Evolutionary conservation across 2,797 vertebrate genomes (phyloP), one percentile per base, ranked within the genome.

Genomic region (Furcifer pardalis): DNA sequence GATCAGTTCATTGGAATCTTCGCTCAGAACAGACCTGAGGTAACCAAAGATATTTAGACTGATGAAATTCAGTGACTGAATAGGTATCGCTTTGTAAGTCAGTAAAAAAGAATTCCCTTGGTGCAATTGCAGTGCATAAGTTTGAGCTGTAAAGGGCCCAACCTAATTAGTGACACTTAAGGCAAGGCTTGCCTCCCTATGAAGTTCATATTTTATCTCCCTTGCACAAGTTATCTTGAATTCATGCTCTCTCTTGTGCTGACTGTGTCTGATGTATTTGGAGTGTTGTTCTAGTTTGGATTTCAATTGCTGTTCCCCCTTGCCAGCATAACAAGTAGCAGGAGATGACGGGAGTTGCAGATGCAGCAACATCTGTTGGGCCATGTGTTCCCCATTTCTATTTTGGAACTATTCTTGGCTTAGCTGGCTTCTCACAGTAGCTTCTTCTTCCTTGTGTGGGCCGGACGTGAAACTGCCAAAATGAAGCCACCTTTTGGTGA

Each of bases 21-120:
- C 82, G 93, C 98, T 73, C 98, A 99, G 91, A 99, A 99, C 95
- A 97, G 98, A 91, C 97, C 98, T 42, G 98, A 99, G 98, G 98
- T 99, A 96, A 91, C 10, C 46, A 52, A 77, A 44, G 12, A 40
- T 60, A 44, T 46, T 52, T 84, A 25, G 7, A n/a, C 30, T 66
- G 17, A 52, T 44, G 8, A 76, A 49, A 42, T n/a, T 7, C 27
- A 13, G 17, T 5, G 8, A 15, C 56, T 52, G 21, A 65, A 23
- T 66, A 30, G 3, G 19, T 76, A 30, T 23, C 69, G 37, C 25
- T 77, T 35, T 77, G 19, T 9, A 0, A 30, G 4, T 66, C 12
- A 19, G 21, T 37, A 42, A 68, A 52, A 68, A 68, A 37, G n/a
- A 15, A 30, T 42, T 69, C 52, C 46, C 30, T 44, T 30, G 17